A percentile compares a stretch with the other conserved stretches of the same genome.
phyloP scores from a whole-genome alignment of 1,140 invertebrate species.

The Mercenaria mercenaria region DNA sequence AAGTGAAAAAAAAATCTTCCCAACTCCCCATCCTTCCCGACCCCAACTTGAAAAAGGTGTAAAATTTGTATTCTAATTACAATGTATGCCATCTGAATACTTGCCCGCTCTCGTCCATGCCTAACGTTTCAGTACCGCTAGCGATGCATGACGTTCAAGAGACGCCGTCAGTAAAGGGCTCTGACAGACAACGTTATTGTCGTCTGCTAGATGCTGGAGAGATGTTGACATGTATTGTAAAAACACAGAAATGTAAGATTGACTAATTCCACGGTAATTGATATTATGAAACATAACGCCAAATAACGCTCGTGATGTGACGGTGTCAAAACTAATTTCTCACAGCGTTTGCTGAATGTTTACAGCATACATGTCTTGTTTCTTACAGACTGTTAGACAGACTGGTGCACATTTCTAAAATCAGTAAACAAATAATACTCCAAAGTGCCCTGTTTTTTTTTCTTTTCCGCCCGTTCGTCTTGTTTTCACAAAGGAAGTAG shows the following conservation, averaged over 20 bases:
- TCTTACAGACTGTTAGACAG: too few species aligned
- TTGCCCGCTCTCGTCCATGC: neutral
- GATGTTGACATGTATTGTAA: slow-evolving; percentile 27
- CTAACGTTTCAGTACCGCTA: neutral
- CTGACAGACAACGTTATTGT: slow-evolving; percentile 50
- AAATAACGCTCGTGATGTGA: neutral
- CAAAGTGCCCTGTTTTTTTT: too few species aligned
- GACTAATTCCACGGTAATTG: neutral
- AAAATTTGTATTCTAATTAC: too few species aligned
- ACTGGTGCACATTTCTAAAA: too few species aligned
- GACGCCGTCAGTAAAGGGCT: slow-evolving; percentile 18
- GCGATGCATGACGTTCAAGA: slow-evolving; percentile 10
- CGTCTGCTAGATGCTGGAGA: neutral
- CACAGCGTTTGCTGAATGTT: slow-evolving; percentile 1
- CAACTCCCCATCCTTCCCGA: too few species aligned
- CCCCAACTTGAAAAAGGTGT: too few species aligned
- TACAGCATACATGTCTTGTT: too few species aligned
- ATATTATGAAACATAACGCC: neutral
- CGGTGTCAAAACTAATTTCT: neutral
- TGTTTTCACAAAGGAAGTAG: too few species aligned
- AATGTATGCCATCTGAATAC: neutral
- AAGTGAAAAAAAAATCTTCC: too few species aligned
- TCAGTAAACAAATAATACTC: too few species aligned
- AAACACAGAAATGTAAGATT: slow-evolving; percentile 9
- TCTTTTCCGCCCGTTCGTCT: too few species aligned